Percentiles rank a stretch among this genome's conserved stretches.
Evolutionary conservation across 2,888 invertebrate genomes (phyloP).

Genomic region (Epirrhoe tristata): DNA sequence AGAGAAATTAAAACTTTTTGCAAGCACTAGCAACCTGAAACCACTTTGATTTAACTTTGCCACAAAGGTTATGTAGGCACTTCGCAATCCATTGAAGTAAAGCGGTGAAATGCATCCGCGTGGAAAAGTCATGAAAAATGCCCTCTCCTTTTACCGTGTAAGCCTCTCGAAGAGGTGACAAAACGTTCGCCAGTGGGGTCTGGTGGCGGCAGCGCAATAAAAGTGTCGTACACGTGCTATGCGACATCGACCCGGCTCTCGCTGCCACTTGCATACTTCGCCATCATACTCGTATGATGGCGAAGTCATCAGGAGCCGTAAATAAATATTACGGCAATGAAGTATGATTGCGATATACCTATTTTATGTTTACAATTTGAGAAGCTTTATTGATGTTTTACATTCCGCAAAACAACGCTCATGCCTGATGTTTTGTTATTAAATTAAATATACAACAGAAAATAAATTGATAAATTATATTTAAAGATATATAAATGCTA

Average conservation of each 20-base stretch:
- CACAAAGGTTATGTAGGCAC: conserved; percentile 60
- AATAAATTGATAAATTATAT: too few species aligned
- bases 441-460: too few species aligned
- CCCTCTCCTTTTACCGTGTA: conserved; percentile 64
- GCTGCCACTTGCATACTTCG: conserved; percentile 44
- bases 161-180: conserved; percentile 72
- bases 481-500: neutral
- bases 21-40: conserved; percentile 36
- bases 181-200: conserved; percentile 61
- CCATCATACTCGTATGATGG: conserved; percentile 17
- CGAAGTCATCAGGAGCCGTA: conserved; percentile 25
- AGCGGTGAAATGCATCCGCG: conserved; percentile 69
- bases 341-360: conserved; percentile 34
- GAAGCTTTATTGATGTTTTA: conserved; percentile 35
- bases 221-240: conserved; percentile 59
- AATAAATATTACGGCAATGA: conserved; percentile 33
- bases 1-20: conserved; percentile 47
- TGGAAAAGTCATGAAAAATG: conserved; percentile 74
- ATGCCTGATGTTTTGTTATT: conserved; percentile 13
- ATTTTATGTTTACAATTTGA: conserved; percentile 35
- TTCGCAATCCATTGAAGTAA: conserved; percentile 66
- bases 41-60: conserved; percentile 64
- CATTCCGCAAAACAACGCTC: conserved; percentile 32
- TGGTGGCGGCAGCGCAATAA: conserved; percentile 60
- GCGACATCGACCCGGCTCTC: conserved; percentile 38